phyloP scores from a whole-genome alignment of 2,888 invertebrate species.

The Trichopria drosophilae region DNA sequence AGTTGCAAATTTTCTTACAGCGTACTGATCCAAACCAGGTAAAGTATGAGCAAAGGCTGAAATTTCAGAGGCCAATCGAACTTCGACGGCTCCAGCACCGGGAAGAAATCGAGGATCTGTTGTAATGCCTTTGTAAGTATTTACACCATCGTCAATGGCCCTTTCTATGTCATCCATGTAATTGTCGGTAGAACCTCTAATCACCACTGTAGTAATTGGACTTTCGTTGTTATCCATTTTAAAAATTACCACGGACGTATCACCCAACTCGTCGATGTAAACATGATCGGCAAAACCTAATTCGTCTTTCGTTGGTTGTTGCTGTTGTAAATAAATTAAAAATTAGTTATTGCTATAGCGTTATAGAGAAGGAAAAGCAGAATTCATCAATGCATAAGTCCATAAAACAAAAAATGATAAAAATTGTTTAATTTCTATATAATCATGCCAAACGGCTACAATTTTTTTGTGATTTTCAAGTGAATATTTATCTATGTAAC shows the following conservation, averaged over 20 bases:
- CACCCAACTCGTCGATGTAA: conserved; percentile 90
- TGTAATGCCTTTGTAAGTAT: conserved; percentile 92
- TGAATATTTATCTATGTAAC: no score
- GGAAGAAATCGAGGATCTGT: conserved; percentile 80
- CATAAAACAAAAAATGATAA: no score
- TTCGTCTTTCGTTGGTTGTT: conserved; percentile 87
- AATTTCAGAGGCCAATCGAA: conserved; percentile 87
- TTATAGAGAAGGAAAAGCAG: no score
- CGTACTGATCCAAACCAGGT: conserved; percentile 95
- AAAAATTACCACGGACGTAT: conserved; percentile 93
- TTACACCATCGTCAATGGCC: conserved; percentile 97
- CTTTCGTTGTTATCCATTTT: conserved; percentile 81
- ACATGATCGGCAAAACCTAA: conserved; percentile 90
- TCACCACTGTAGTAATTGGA: conserved; percentile 88
- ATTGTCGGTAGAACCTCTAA: conserved; percentile 96
- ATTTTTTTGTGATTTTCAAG: no score
- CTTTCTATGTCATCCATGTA: conserved; percentile 99
- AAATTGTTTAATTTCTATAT: no score
- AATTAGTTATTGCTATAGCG: no score
- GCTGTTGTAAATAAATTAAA: no score
- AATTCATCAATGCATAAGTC: no score
- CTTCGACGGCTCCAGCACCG: conserved; percentile 95
- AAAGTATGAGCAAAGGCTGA: conserved; percentile 86
- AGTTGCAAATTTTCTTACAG: conserved; percentile 88
- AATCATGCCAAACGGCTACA: no score